Evolutionary conservation across 2,888 invertebrate genomes (phyloP).

Genomic region (Augochlorella aurata): DNA sequence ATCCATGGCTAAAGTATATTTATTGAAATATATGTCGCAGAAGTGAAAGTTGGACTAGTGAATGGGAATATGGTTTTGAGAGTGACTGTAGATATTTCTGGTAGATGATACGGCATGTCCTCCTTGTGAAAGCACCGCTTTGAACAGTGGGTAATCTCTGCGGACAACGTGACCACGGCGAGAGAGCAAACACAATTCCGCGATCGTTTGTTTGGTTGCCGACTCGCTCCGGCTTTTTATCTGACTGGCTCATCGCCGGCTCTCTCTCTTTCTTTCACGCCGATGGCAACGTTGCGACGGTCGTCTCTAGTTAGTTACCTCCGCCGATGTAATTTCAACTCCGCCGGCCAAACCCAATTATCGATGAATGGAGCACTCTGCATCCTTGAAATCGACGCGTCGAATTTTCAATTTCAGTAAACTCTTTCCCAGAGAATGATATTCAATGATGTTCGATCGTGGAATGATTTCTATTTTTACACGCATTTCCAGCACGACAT

Average conservation of each 20-base stretch:
- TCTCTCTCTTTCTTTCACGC: constrained; percentile 1
- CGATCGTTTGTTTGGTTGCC: constrained; percentile 1
- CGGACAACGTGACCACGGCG: constrained; percentile 3
- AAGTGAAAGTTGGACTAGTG: no score
- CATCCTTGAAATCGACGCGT: no score
- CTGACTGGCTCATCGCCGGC: background rate
- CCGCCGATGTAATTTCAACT: background rate
- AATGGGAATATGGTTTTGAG: background rate
- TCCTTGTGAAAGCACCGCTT: background rate
- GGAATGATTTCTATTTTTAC: no score
- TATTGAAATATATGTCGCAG: no score
- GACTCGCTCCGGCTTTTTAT: background rate
- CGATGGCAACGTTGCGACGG: background rate
- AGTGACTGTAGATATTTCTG: background rate
- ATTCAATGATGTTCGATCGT: no score
- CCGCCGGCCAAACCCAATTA: background rate
- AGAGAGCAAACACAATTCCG: constrained; percentile 3
- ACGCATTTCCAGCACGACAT: no score
- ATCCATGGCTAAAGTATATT: no score
- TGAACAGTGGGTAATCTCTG: constrained; percentile 3
- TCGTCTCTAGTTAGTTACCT: background rate
- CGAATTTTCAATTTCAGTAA: no score
- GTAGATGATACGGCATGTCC: background rate
- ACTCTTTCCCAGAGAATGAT: no score
- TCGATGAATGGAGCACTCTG: background rate